Evolutionary conservation across 92 coral and sea anemone genomes (phyloP).

Genomic region (Epizoanthus ramosus): DNA sequence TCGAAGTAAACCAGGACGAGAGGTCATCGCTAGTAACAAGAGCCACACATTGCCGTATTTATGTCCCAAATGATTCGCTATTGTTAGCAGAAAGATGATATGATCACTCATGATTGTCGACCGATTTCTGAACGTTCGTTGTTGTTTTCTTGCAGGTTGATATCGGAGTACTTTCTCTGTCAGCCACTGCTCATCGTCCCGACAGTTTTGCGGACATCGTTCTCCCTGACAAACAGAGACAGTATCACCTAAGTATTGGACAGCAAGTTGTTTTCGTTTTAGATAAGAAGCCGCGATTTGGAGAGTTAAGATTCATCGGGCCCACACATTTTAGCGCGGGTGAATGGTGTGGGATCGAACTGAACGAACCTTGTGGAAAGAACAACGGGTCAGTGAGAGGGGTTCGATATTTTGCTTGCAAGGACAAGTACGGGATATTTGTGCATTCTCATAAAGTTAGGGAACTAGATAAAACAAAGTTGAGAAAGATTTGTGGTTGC

Average conservation of each 20-base stretch:
- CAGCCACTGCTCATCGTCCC: not conserved
- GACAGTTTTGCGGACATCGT: not conserved
- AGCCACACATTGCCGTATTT: not conserved
- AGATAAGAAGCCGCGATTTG: constrained; percentile 75
- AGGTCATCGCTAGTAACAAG: not conserved
- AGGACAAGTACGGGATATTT: constrained; percentile 90
- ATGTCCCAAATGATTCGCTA: not conserved
- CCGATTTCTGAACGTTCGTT: not conserved
- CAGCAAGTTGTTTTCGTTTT: constrained; percentile 87
- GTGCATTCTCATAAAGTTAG: constrained; percentile 91
- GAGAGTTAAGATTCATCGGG: constrained; percentile 81
- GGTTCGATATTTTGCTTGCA: constrained; percentile 84
- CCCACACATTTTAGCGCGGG: constrained; percentile 90
- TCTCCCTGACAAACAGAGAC: constrained; percentile 32
- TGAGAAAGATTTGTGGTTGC: constrained; percentile 4
- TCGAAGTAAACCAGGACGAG: not conserved
- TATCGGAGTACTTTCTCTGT: not conserved
- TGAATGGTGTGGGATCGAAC: constrained; percentile 91
- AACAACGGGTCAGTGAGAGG: constrained; percentile 95
- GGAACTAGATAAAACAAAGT: constrained; percentile 43
- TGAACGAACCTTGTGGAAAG: constrained; percentile 91
- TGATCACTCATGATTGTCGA: not conserved
- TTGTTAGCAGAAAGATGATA: constrained; percentile 7
- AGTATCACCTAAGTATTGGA: constrained; percentile 56
- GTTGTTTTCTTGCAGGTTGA: constrained; percentile 25